Base-by-base conservation (phyloP, 1,140 invertebrate species). In the Mylabris phalerata region DNA sequence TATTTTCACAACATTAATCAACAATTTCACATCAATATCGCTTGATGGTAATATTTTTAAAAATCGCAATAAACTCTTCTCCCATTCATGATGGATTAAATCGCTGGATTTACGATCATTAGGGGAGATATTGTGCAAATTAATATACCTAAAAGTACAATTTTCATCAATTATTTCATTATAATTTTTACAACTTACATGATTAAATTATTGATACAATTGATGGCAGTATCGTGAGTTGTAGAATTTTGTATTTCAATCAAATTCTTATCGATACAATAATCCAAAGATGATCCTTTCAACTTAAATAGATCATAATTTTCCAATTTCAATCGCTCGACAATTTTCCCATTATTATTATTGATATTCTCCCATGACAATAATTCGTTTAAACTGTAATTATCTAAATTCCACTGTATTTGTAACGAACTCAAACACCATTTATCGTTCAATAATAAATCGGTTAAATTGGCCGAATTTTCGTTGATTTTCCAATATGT, bases 211-310 rank as follows among this genome's bases (percentile, higher is more conserved):
- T 77, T 72, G 1, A 85, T 58, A 3, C 78, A 75, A 42, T 77
- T 75, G 11, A 66, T 70, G 19, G 84, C 82, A 58, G 76, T 74
- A 27, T 71, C 67, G 59, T 85, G 83, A 0, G 78, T 77, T 0
- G 79, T 82, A 3, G 48, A 83, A 71, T 82, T 84, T 65, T 85
- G 81, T 40, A 86, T 73, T n/a, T 73, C 74, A 10, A 78, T 71
- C 9, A 85, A 62, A 49, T 77, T 75, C 55, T 77, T 75, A 41
- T 77, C 72, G 49, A 76, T 75, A 27, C 73, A 77, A 61, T 76
- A 77, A 38, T 75, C 52, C 1, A 80, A 70, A 49, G 73, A 79
- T 3, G 79, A 77, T 0, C 67, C 68, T 63, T 75, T 75, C 10
- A 84, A 61, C 11, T 65, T 55, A 6, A 66, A 55, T 19, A 84